Conservation (phyloP, 2,888 invertebrate species). For the Hedya salicella region DNA sequence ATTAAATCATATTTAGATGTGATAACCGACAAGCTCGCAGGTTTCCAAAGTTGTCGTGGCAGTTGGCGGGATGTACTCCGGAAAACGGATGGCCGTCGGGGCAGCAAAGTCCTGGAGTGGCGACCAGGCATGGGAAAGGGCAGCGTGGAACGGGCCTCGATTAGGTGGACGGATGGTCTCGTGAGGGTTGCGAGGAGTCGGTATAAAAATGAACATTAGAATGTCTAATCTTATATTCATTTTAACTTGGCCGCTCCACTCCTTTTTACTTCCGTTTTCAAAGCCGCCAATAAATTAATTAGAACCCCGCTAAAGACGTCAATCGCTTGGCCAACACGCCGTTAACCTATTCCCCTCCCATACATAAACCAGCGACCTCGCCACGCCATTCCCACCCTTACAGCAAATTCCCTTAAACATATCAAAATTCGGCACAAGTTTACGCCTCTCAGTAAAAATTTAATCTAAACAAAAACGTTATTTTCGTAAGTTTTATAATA, state of each 20-base stretch:
- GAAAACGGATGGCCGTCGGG: too few relatives aligned
- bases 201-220: too few relatives aligned
- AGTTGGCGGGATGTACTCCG: too few relatives aligned
- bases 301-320: conserved; percentile 77
- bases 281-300: conserved; percentile 82
- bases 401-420: conserved; percentile 62
- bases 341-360: conserved; percentile 61
- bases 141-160: too few relatives aligned
- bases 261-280: conserved; percentile 68
- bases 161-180: too few relatives aligned
- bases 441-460: conserved; percentile 72
- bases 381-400: conserved; percentile 65
- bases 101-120: too few relatives aligned
- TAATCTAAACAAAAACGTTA: conserved; percentile 77
- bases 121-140: too few relatives aligned
- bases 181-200: too few relatives aligned
- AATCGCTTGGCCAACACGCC: conserved; percentile 70
- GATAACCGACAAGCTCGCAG: too few relatives aligned
- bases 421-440: conserved; percentile 79
- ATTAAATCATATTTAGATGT: too few relatives aligned
- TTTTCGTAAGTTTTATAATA: conserved; percentile 76
- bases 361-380: conserved; percentile 50
- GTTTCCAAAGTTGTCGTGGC: too few relatives aligned
- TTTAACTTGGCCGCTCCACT: conserved; percentile 56
- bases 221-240: too few relatives aligned